Percentiles rank a stretch among this genome's conserved stretches.
Evolutionary conservation across 2,888 invertebrate species (phyloP).

Genomic region (Volucella inanis): DNA sequence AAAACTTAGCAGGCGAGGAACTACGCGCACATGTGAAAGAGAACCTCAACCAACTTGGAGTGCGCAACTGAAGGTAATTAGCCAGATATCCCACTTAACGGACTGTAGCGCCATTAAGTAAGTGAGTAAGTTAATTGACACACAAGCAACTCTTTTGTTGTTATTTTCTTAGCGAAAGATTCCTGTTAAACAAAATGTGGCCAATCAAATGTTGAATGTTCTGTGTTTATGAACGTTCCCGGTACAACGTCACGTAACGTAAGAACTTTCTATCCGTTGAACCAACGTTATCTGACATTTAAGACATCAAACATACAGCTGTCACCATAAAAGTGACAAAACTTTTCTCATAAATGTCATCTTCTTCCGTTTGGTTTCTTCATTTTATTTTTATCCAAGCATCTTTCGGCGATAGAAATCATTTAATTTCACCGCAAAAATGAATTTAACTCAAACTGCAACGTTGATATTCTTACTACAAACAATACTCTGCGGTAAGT

Average conservation of each 20-base stretch:
- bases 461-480: constrained; percentile 33
- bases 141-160: too few relatives aligned
- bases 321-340: constrained; percentile 50
- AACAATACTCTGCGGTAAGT: constrained; percentile 60
- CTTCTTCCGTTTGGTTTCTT: constrained; percentile 45
- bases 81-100: too few relatives aligned
- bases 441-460: constrained; percentile 43
- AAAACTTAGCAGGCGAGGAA: too few relatives aligned
- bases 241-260: neutral
- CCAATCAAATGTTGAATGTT: too few relatives aligned
- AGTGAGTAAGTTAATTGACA: too few relatives aligned
- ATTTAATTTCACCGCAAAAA: constrained; percentile 39
- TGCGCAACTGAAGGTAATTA: too few relatives aligned
- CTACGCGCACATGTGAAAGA: too few relatives aligned
- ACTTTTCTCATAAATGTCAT: constrained; percentile 60
- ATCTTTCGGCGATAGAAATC: constrained; percentile 38
- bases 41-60: too few relatives aligned
- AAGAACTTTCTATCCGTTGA: neutral
- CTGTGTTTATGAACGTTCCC: neutral
- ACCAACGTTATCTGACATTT: constrained; percentile 33
- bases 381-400: constrained; percentile 55
- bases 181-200: too few relatives aligned
- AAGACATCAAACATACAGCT: constrained; percentile 5
- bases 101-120: too few relatives aligned
- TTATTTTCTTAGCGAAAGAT: too few relatives aligned